Base-by-base conservation (phyloP, 1,140 invertebrate genomes). In the Pogonomyrmex barbatus region DNA sequence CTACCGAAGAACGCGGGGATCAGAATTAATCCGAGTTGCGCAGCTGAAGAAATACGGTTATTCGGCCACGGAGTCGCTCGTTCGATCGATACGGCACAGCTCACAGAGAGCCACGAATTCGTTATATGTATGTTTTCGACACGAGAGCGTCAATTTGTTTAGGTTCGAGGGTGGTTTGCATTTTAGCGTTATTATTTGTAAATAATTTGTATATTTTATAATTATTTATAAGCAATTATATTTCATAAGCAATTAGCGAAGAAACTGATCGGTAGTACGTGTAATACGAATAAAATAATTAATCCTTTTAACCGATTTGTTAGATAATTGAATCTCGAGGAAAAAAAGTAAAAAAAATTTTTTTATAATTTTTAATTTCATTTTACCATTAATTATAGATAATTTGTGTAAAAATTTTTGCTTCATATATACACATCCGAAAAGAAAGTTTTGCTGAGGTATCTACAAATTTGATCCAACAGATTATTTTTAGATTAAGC, bases 11-110 rank as follows among this genome's bases (percentile, higher is more conserved):
- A 83, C 42, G 30, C 56, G 68, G 9, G 24, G 42, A 50, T 47
- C 17, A 33, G 68, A 82, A 73, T 83, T 83, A 83, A 83, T 83
- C 68, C 45, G 54, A 75, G 68, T 33, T 81, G 65, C 79, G 68
- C 79, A 83, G 79, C 54, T 83, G 68, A 42, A 24, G 68, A 50
- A 75, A 83, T 47, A 83, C 79, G 79, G 79, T 83, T 83, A 83
- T 83, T 83, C 68, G 79, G 79, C 68, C 79, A 83, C 79, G 67
- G 45, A 83, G 79, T n/a, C 47, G 68, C 54, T 58, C 54, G 54
- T 30, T 60, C 79, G 79, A 83, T 83, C 68, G 68, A 73, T 83
- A 83, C 71, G 65, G 36, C n/a, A 14, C 68, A 54, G 42, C 54
- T 42, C 79, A 47, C 68, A 14, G 68, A 42, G 68, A 50, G 79